Percentiles rank a stretch among this genome's conserved stretches.
These are phyloP conservation scores for Ascidia mentula DNA, from an alignment of 23 tunicate genomes.

Conservation along the genomic window DNA sequence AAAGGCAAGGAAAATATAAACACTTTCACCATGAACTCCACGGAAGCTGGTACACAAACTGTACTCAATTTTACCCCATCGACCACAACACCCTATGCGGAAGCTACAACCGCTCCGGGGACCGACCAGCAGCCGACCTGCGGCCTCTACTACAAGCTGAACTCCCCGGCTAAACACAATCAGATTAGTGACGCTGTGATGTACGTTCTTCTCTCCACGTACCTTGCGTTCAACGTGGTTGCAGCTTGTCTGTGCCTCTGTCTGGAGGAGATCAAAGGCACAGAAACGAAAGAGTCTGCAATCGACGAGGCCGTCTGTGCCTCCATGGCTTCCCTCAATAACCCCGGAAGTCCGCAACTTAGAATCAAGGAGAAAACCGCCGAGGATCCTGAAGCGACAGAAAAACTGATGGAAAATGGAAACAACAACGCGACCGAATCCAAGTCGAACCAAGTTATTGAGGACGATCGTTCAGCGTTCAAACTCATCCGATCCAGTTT, in stretches of 20 bases:
- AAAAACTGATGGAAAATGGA: not conserved
- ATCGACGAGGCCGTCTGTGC: conserved; percentile 27
- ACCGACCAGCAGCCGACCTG: conserved; percentile 1
- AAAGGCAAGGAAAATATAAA: not conserved
- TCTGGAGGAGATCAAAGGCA: conserved; percentile 47
- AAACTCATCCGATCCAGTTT: conserved; percentile 48
- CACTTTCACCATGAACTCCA: not conserved
- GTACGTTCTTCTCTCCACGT: conserved; percentile 40
- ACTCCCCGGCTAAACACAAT: conserved; percentile 13
- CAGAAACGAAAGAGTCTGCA: not conserved
- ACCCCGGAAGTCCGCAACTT: not conserved
- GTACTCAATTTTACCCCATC: not conserved
- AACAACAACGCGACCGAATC: not conserved
- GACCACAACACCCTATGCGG: not conserved
- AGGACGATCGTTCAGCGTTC: conserved; percentile 20
- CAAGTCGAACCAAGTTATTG: not conserved
- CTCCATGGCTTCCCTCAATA: conserved; percentile 29
- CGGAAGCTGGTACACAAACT: not conserved
- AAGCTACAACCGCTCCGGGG: not conserved
- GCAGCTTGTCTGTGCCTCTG: conserved; percentile 48
- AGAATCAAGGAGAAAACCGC: not conserved
- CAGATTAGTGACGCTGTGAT: conserved; percentile 32
- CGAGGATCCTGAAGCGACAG: not conserved
- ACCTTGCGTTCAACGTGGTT: conserved; percentile 30
- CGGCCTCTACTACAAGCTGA: conserved; percentile 45